Conservation (phyloP, 2,888 invertebrate species). For the Acrocyrtus sp. region DNA sequence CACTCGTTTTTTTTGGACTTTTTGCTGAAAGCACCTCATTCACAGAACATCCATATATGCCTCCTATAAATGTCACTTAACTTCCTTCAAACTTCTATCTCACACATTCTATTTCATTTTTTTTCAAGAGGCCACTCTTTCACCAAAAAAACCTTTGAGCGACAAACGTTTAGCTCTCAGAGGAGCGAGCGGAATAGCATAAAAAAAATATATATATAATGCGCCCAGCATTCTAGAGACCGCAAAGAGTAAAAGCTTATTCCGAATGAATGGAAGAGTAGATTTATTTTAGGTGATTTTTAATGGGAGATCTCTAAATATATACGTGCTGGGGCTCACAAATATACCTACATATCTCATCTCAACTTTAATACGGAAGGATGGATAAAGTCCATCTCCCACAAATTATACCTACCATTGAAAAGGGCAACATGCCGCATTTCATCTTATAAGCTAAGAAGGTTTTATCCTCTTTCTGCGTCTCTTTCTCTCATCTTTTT, state of each 20-base stretch:
- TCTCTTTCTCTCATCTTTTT: slow-evolving; percentile 5
- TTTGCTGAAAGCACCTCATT: too few species aligned
- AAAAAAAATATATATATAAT: too few species aligned
- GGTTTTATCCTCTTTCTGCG: slow-evolving; percentile 37
- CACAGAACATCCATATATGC: too few species aligned
- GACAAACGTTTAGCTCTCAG: not conserved
- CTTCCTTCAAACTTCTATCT: not conserved
- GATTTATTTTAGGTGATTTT: slow-evolving; percentile 45
- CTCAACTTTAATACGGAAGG: not conserved
- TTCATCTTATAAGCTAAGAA: slow-evolving; percentile 46
- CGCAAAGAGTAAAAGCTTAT: slow-evolving; percentile 40
- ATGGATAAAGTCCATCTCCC: slow-evolving; percentile 21
- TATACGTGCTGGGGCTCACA: too few species aligned
- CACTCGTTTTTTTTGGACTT: too few species aligned
- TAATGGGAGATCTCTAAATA: slow-evolving; percentile 33
- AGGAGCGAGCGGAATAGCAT: too few species aligned
- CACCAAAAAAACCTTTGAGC: not conserved
- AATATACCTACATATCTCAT: not conserved
- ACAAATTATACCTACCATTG: slow-evolving; percentile 51
- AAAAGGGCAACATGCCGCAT: slow-evolving; percentile 54
- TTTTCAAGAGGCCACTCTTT: not conserved
- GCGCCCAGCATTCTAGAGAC: too few species aligned
- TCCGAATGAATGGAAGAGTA: slow-evolving; percentile 51
- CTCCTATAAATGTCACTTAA: not conserved
- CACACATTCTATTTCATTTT: not conserved